Evolutionary conservation across 1,140 invertebrate genomes (phyloP).

Genomic region (Philopotamus ludificatus): DNA sequence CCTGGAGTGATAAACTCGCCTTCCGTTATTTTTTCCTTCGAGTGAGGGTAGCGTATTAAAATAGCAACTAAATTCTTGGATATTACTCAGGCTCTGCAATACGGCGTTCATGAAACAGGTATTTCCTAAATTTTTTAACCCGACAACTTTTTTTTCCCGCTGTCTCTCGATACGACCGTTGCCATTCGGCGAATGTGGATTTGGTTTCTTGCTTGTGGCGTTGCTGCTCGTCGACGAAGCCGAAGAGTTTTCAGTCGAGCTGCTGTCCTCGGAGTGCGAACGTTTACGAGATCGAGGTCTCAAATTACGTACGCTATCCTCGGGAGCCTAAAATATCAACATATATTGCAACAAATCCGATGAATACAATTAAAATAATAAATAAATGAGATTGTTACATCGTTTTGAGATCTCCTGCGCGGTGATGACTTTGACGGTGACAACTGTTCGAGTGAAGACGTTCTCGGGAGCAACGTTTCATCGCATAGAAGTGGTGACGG

Average conservation of each 20-base stretch:
- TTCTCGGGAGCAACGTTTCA: conserved; percentile 43
- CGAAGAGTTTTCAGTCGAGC: conserved; percentile 56
- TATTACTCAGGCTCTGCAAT: conserved; percentile 82
- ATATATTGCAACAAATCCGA: background rate
- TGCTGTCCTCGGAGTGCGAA: conserved; percentile 60
- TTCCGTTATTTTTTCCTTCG: conserved; percentile 63
- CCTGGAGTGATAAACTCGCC: conserved; percentile 63
- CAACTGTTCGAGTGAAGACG: background rate
- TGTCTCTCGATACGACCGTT: conserved; percentile 47
- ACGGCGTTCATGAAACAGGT: conserved; percentile 91
- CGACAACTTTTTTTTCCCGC: conserved; percentile 69
- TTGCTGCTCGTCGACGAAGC: conserved; percentile 41
- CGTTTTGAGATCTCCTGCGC: conserved; percentile 37
- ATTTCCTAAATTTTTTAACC: conserved; percentile 81
- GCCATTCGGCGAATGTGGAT: conserved; percentile 44
- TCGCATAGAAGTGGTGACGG: conserved; percentile 41
- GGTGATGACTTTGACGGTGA: conserved; percentile 30
- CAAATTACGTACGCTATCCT: conserved; percentile 59
- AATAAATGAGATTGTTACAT: conserved; percentile 43
- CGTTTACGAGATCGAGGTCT: conserved; percentile 62
- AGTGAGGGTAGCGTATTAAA: conserved; percentile 77
- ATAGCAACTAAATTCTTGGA: conserved; percentile 81
- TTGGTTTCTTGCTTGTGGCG: conserved; percentile 51
- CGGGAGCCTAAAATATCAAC: conserved; percentile 48
- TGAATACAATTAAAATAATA: background rate